phyloP scores from a whole-genome alignment of 37 sponge, comb jelly and placozoan species.

The Halisarca cf. caerulea region DNA sequence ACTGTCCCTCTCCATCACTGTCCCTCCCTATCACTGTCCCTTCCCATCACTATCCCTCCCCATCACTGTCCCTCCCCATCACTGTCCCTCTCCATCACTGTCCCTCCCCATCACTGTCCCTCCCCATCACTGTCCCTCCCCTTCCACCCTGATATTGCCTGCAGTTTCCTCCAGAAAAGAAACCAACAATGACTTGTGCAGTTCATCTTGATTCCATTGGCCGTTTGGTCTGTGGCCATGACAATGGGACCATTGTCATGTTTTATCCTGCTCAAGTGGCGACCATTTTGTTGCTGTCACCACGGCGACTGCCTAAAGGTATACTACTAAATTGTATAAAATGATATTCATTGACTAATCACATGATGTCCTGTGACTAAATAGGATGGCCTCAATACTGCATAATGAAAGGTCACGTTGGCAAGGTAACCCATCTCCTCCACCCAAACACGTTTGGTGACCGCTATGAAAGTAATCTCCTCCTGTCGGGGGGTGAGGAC shows the following conservation, averaged over 20 bases:
- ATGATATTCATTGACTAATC: not conserved
- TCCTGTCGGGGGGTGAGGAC: constrained; percentile 87
- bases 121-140: constrained; percentile 16
- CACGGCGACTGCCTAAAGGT: constrained; percentile 50
- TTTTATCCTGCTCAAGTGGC: constrained; percentile 76
- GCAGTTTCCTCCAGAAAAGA: not conserved
- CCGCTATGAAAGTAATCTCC: constrained; percentile 60
- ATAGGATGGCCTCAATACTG: constrained; percentile 83
- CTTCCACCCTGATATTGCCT: constrained; percentile 22
- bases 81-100: too few species aligned
- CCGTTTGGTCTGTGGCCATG: constrained; percentile 80
- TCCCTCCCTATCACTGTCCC: too few species aligned
- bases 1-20: too few species aligned
- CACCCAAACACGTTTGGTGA: constrained; percentile 68
- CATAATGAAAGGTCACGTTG: constrained; percentile 71
- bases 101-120: not conserved
- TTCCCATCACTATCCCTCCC: too few species aligned
- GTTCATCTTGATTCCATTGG: constrained; percentile 72
- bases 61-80: not conserved
- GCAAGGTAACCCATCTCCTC: constrained; percentile 75
- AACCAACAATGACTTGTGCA: constrained; percentile 69
- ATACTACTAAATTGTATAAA: not conserved
- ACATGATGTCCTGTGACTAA: constrained; percentile 5
- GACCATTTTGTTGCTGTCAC: constrained; percentile 61
- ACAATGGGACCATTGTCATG: constrained; percentile 75